Base-by-base conservation (phyloP, 2,888 invertebrate species). In the Netelia melanura region DNA sequence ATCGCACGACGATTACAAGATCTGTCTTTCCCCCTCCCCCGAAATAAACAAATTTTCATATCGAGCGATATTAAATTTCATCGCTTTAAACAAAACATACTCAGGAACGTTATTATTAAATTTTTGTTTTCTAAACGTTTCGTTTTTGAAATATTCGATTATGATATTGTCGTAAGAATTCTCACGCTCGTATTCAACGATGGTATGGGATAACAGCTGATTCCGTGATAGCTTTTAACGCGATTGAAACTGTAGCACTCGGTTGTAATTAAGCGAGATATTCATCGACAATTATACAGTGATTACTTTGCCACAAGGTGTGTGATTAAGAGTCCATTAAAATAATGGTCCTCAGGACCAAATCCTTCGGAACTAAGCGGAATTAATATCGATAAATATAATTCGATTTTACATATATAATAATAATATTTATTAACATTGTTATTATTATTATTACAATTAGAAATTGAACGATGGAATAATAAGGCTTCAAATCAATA, bases 261-360 rank as follows among this genome's bases (percentile, higher is more conserved):
- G 43, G 21, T 74, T 83, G 78, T 74, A 83, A 71, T 74, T 74
- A 74, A 68, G 68, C 78, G 68, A 68, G 78, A 83, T 79, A 74
- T 74, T 64, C 77, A 58, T 58, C 54, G 44, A 79, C 72, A 58
- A 83, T 83, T 83, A 70, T 68, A 68, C 61, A 8, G 56, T 54
- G 68, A 83, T 79, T 78, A 43, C 77, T 23, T 23, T 14, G 38
- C 52, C 67, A 72, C 52, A 56, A n/a, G 70, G 25, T 61, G 68
- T 23, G 30, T 61, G 21, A 74, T 74, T 44, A 68, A 23, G 54
- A 44, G 21, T 68, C 54, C 54, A 78, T 83, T 74, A 56, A 43
- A 25, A 30, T 56, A 83, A 83, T 68, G 68, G 74, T 78, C 74
- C 83, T 74, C 78, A 74, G 83, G 44, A 68, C 68, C 58, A 62